phyloP scores from a whole-genome alignment of 2,797 vertebrate genomes.

The Sebastes matsubarae region DNA sequence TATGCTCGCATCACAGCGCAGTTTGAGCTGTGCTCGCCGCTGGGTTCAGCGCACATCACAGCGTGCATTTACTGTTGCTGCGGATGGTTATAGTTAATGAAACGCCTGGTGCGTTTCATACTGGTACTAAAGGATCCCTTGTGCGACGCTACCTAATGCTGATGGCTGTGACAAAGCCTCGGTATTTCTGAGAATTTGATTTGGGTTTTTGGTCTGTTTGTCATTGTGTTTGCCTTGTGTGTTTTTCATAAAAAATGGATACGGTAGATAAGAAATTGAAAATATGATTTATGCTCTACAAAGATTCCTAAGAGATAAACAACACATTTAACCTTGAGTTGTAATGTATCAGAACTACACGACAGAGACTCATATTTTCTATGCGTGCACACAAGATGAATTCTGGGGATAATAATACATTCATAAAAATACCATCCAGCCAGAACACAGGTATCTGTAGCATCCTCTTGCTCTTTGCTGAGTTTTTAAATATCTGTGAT shows the following conservation, averaged over 20 bases:
- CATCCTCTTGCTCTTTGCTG: not conserved
- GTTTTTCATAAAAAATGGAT: not conserved
- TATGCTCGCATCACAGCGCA: no score
- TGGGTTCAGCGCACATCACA: no score
- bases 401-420: not conserved
- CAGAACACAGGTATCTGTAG: not conserved
- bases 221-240: not conserved
- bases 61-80: no score
- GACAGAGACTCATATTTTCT: not conserved
- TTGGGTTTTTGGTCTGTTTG: not conserved
- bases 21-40: no score
- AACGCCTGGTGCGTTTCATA: no score
- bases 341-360: not conserved
- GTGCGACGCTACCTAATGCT: no score
- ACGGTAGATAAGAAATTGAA: not conserved
- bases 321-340: not conserved
- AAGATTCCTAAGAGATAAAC: not conserved
- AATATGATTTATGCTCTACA: not conserved
- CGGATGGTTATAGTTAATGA: no score
- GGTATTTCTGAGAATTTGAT: not conserved
- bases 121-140: no score
- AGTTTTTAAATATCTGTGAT: slow-evolving; percentile 24
- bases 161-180: no score
- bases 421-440: not conserved
- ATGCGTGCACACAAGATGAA: not conserved